Evolutionary conservation across 2,888 invertebrate species (phyloP), one percentile per base, ranked within the genome.

Genomic region (Dicycla oo): DNA sequence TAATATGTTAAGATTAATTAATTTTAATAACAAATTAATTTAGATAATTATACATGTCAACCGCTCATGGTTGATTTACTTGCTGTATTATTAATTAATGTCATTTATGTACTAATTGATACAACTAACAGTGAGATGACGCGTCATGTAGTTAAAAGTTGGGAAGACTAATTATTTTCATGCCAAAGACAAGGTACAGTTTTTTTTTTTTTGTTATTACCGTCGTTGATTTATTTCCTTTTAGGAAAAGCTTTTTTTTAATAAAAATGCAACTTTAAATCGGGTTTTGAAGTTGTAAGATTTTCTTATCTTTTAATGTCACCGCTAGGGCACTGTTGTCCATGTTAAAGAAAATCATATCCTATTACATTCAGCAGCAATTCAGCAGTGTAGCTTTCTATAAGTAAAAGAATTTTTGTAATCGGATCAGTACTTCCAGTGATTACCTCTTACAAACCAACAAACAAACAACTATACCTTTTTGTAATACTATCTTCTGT

Each of bases 21-120:
- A 73, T 77, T 86, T 66, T 72, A 76, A 81, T 82, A 82, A 83
- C 84, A 72, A 78, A 79, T 61, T 63, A 63, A 62, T 72, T 70
- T 53, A 69, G 57, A 57, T 62, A 70, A 80, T 80, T 69, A 64
- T 67, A 69, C 63, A 69, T 51, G 67, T 80, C 67, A 81, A 69
- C 64, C 40, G 56, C 38, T 73, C 64, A 51, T 40, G 73, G 66
- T 73, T 76, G 53, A 81, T 72, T 69, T 68, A 73, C 56, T 80
- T 26, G 54, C 40, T 66, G 30, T 57, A 49, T 51, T 67, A 64
- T 45, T 69, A 73, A 73, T 77, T 68, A 68, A 61, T 73, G 60
- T 45, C 30, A 61, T 43, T 64, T 45, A 70, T 53, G 66, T 34
- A 40, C 13, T 56, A 45, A 68, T 75, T 75, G 45, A 34, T 26